A percentile compares a stretch with the other conserved stretches of the same genome.
These are phyloP conservation scores for Mirounga angustirostris DNA, from an alignment of 2,113 vertebrate genomes.

Conservation along the genomic window DNA sequence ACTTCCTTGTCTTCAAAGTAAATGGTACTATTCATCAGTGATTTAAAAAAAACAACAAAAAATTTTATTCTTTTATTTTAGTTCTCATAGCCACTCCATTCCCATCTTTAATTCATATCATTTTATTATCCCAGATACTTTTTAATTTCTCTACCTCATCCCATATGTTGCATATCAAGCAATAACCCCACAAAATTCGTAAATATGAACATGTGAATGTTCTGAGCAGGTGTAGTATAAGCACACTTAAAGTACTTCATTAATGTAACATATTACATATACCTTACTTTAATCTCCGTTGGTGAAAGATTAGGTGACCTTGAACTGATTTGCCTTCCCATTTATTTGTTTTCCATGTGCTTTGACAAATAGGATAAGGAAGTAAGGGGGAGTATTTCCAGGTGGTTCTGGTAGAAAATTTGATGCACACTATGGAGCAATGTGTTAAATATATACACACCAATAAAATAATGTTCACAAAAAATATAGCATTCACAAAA, in stretches of 20 bases:
- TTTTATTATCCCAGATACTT: not conserved
- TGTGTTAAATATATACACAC: conserved; percentile 7
- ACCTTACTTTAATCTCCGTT: not conserved
- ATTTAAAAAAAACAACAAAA: not conserved
- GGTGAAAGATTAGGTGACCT: not conserved
- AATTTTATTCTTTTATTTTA: not conserved
- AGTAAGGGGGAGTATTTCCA: not conserved
- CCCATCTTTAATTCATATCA: not conserved
- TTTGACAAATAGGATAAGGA: not conserved
- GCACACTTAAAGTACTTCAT: not conserved
- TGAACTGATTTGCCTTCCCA: not conserved
- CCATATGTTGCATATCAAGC: not conserved
- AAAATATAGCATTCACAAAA: not conserved
- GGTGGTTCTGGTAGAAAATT: not conserved
- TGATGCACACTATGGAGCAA: not conserved
- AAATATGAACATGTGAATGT: not conserved
- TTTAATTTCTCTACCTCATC: not conserved
- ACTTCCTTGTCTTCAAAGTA: not conserved
- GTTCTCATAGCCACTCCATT: not conserved
- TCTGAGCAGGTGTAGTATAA: not conserved
- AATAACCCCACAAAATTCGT: not conserved
- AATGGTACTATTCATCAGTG: not conserved
- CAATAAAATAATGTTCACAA: not conserved
- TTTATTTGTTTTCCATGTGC: not conserved
- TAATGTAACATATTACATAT: not conserved